phyloP scores from a whole-genome alignment of 2,113 vertebrate genomes.

The Furnarius figulus region DNA sequence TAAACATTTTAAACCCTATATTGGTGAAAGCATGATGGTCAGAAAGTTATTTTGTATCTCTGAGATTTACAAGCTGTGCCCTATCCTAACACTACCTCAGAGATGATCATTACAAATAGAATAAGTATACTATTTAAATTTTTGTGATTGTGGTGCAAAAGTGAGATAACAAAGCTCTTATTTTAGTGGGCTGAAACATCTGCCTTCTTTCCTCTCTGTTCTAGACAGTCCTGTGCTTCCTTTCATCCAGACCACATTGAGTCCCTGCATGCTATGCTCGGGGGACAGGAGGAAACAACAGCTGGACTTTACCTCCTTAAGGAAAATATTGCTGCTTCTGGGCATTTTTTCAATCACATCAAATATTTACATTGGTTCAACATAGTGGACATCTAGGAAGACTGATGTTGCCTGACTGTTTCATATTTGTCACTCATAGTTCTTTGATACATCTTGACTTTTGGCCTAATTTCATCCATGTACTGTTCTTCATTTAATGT shows the following conservation, averaged over 20 bases:
- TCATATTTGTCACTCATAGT: slow-evolving; percentile 3
- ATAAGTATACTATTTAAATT: not conserved
- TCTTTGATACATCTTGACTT: slow-evolving; percentile 38
- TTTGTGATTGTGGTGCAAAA: not conserved
- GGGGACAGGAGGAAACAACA: not conserved
- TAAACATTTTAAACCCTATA: not conserved
- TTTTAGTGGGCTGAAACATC: not conserved
- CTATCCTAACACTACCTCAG: not conserved
- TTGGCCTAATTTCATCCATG: slow-evolving; percentile 41
- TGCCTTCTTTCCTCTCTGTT: not conserved
- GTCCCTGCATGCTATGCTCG: not conserved
- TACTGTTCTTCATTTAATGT: not conserved
- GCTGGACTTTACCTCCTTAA: not conserved
- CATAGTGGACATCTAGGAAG: not conserved
- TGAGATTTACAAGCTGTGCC: not conserved
- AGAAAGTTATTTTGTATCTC: not conserved
- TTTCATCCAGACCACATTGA: not conserved
- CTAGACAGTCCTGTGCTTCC: not conserved
- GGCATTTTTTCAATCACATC: not conserved
- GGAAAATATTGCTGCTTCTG: slow-evolving; percentile 3
- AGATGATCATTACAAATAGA: not conserved
- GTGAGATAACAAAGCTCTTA: not conserved
- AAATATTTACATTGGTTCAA: not conserved
- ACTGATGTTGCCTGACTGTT: slow-evolving; percentile 12
- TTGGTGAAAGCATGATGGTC: not conserved